These are phyloP conservation scores for Corydoras maculifer DNA, from an alignment of 2,113 vertebrate species.

Conservation along the genomic window DNA sequence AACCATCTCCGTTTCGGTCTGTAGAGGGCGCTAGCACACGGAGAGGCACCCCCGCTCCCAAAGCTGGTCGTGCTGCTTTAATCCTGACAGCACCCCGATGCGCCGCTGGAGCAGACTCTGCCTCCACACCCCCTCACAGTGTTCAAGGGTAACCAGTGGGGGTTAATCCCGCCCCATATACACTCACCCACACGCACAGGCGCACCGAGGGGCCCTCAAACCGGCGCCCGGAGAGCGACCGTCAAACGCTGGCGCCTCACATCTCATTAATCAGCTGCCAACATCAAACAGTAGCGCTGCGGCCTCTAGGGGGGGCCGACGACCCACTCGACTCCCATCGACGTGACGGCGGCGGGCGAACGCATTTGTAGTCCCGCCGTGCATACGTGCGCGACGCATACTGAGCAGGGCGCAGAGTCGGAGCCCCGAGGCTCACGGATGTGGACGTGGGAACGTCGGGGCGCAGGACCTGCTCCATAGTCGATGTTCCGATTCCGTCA, in stretches of 20 bases:
- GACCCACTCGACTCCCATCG: slow-evolving; percentile 41
- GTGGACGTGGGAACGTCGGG: too few species aligned
- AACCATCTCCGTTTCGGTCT: slow-evolving; percentile 27
- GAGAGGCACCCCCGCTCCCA: slow-evolving; percentile 48
- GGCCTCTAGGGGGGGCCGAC: slow-evolving; percentile 38
- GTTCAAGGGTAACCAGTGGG: slow-evolving; percentile 72
- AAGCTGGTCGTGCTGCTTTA: slow-evolving; percentile 52
- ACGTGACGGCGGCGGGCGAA: slow-evolving; percentile 43
- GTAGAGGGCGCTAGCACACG: slow-evolving; percentile 30
- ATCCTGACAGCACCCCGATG: slow-evolving; percentile 69
- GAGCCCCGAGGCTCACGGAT: too few species aligned
- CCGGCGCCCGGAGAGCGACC: slow-evolving; percentile 47
- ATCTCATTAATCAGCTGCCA: slow-evolving; percentile 56
- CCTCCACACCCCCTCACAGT: slow-evolving; percentile 62
- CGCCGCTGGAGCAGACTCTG: slow-evolving; percentile 51
- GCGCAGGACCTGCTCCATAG: too few species aligned
- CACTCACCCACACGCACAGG: slow-evolving; percentile 15
- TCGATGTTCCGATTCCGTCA: too few species aligned
- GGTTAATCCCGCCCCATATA: slow-evolving; percentile 30
- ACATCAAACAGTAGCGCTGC: slow-evolving; percentile 49
- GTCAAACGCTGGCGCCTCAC: slow-evolving; percentile 52
- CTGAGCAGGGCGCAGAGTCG: slow-evolving; percentile 31
- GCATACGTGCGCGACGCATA: slow-evolving; percentile 38
- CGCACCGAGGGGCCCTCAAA: slow-evolving; percentile 37
- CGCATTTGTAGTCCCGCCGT: slow-evolving; percentile 42